These are phyloP conservation scores for Lycocerus yunnanus DNA, from an alignment of 2,888 invertebrate genomes.

Conservation along the genomic window DNA sequence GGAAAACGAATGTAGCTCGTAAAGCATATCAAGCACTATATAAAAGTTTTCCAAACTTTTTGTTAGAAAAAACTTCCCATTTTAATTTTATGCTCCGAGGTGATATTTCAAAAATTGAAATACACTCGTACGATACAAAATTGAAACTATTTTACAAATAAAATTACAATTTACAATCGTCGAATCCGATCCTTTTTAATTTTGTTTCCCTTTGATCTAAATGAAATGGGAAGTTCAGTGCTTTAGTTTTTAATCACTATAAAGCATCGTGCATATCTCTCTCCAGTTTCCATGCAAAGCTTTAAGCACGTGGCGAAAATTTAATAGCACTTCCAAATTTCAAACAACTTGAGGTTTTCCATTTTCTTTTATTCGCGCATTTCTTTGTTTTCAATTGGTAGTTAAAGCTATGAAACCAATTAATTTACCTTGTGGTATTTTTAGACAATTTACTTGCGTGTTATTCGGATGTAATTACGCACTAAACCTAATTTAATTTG, in stretches of 20 bases:
- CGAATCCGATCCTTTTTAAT: neutral
- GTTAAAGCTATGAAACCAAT: neutral
- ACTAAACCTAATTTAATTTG: conserved; percentile 3
- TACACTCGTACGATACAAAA: neutral
- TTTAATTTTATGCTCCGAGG: neutral
- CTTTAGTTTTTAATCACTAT: neutral
- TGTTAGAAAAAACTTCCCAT: neutral
- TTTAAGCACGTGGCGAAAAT: neutral
- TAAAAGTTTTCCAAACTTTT: conserved; percentile 1
- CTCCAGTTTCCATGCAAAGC: neutral
- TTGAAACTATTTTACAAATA: neutral
- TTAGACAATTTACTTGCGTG: neutral
- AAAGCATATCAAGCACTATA: conserved; percentile 14
- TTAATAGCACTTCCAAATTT: neutral
- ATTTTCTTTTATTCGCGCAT: neutral
- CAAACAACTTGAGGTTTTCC: neutral
- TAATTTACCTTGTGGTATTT: neutral
- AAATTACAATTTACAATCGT: neutral
- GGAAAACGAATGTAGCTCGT: conserved; percentile 13
- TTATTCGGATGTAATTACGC: neutral
- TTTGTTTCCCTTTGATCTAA: neutral
- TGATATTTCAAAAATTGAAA: neutral
- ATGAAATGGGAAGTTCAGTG: neutral
- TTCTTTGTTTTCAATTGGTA: neutral
- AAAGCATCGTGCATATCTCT: neutral